Evolutionary conservation across 2,113 vertebrate species (phyloP).

Genomic region (Mugil cephalus): DNA sequence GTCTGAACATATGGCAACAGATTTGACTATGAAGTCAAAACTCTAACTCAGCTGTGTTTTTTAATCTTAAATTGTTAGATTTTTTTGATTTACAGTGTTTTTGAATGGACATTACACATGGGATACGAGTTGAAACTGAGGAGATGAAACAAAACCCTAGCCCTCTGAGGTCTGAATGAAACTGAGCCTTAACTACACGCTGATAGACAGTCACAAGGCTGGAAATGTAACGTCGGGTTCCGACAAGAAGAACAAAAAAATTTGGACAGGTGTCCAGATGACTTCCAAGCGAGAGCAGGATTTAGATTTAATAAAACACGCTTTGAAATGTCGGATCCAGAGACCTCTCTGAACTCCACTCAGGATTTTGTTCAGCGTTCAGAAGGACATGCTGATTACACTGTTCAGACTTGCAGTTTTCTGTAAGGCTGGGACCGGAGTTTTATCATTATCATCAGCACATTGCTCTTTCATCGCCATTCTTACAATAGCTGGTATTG

Average conservation of each 20-base stretch:
- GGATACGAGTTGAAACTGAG: not conserved
- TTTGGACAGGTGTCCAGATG: slow-evolving; percentile 22
- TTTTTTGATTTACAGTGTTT: too few relatives aligned
- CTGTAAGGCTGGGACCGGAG: not conserved
- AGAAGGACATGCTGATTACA: not conserved
- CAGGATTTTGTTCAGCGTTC: slow-evolving; percentile 24
- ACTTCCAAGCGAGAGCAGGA: slow-evolving; percentile 30
- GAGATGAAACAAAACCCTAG: too few relatives aligned
- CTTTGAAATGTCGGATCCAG: slow-evolving; percentile 36
- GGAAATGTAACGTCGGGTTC: not conserved
- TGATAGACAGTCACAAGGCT: not conserved
- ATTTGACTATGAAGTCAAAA: too few relatives aligned
- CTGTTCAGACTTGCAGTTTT: slow-evolving; percentile 3
- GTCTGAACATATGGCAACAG: too few relatives aligned
- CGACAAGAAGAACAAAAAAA: slow-evolving; percentile 21
- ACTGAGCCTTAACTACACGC: not conserved
- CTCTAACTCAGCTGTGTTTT: too few relatives aligned
- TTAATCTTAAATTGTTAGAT: too few relatives aligned
- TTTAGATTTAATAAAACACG: slow-evolving; percentile 38
- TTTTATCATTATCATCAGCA: not conserved
- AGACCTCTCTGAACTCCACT: slow-evolving; percentile 32
- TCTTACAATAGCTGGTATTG: not conserved
- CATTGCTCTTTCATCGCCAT: not conserved
- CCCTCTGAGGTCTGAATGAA: not conserved
- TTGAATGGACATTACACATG: not conserved